phyloP scores from a whole-genome alignment of 2,113 vertebrate genomes.

The Crotalus horridus region DNA sequence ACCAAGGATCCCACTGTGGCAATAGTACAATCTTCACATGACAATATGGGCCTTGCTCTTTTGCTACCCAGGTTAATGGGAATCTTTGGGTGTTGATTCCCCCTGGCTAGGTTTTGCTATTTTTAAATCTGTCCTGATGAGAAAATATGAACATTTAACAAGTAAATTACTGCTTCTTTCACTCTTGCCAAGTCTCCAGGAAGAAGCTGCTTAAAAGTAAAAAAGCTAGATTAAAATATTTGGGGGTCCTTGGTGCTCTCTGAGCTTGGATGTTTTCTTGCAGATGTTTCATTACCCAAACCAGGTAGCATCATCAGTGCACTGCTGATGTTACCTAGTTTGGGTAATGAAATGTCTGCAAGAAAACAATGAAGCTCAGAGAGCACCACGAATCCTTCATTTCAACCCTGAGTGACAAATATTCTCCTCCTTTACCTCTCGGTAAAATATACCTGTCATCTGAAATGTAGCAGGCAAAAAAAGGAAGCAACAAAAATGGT shows the following conservation, averaged over 20 bases:
- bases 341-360: no score
- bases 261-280: no score
- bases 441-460: not conserved
- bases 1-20: not conserved
- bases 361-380: no score
- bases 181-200: not conserved
- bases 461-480: not conserved
- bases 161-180: not conserved
- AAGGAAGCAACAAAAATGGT: not conserved
- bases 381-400: no score
- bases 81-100: not conserved
- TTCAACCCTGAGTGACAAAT: not conserved
- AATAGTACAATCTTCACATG: not conserved
- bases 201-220: not conserved
- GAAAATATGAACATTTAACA: not conserved
- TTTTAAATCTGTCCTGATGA: not conserved
- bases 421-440: not conserved
- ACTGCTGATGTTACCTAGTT: no score
- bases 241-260: no score
- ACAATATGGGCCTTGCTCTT: not conserved
- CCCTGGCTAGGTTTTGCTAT: not conserved
- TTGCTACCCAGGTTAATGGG: not conserved
- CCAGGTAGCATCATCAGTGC: no score
- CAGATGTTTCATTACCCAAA: no score
- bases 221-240: not conserved